Conservation (phyloP, 1,140 invertebrate species). For the Arctopsyche grandis region DNA sequence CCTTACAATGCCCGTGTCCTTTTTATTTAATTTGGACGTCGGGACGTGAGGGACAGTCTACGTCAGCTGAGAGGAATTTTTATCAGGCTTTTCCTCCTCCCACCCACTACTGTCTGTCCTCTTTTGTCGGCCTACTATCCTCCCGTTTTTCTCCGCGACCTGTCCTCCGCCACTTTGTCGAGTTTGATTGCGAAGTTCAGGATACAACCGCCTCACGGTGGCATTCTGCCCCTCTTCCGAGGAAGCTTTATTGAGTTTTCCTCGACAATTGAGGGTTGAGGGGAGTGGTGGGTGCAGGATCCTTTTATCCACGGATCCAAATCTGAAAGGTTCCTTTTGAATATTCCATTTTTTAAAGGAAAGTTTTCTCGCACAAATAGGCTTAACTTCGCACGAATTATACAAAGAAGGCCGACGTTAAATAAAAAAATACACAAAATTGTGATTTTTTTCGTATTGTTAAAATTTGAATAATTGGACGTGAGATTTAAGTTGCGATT, state of each 20-base stretch:
- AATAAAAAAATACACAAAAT: background rate
- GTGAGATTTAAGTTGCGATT: no score
- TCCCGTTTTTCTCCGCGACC: background rate
- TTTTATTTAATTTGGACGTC: conserved; percentile 53
- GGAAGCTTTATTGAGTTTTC: conserved; percentile 37
- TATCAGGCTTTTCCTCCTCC: conserved; percentile 30
- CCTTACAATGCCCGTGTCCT: conserved; percentile 43
- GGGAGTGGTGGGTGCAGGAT: background rate
- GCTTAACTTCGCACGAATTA: no score
- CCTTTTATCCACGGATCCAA: background rate
- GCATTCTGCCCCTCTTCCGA: background rate
- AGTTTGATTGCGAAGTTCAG: conserved; percentile 44
- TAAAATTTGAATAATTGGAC: background rate
- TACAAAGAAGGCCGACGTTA: no score
- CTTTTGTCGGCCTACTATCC: background rate
- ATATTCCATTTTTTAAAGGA: background rate
- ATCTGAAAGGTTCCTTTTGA: conserved; percentile 1
- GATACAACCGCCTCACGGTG: conserved; percentile 28
- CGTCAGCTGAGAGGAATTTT: conserved; percentile 51
- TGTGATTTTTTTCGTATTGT: background rate
- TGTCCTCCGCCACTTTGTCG: conserved; percentile 28
- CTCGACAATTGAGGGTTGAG: background rate
- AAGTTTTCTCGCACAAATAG: background rate
- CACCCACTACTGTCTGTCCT: background rate
- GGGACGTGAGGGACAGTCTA: conserved; percentile 50